phyloP scores from a whole-genome alignment of 2,113 vertebrate genomes.

The Grus americana region DNA sequence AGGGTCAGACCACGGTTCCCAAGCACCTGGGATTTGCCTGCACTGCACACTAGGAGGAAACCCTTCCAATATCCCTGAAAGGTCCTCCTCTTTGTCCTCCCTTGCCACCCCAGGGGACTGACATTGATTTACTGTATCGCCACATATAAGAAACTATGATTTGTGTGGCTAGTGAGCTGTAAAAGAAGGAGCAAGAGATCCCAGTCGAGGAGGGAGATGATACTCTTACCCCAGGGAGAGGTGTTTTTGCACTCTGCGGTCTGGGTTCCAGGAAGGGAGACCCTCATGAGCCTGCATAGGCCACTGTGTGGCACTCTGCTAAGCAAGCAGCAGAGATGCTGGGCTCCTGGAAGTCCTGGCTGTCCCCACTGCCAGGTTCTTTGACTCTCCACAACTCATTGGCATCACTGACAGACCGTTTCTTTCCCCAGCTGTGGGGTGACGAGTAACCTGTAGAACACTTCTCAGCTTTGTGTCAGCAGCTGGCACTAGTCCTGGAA shows the following conservation, averaged over 20 bases:
- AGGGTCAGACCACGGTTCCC: background rate
- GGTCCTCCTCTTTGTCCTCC: background rate
- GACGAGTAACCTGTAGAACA: background rate
- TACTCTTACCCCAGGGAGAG: background rate
- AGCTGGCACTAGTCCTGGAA: background rate
- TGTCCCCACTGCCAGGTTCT: background rate
- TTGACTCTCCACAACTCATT: background rate
- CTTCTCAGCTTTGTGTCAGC: background rate
- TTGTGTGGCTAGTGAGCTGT: background rate
- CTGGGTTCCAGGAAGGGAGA: background rate
- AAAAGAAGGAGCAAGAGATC: background rate
- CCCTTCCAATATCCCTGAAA: background rate
- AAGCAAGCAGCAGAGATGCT: background rate
- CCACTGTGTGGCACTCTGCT: background rate
- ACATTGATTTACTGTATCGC: background rate
- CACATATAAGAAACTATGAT: background rate
- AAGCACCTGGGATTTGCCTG: background rate
- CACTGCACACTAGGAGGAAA: background rate
- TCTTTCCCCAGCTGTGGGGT: background rate
- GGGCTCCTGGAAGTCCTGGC: background rate
- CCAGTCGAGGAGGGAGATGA: background rate
- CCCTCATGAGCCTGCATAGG: background rate
- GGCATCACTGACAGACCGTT: background rate
- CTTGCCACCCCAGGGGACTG: background rate
- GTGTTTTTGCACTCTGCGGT: background rate